Base-by-base conservation (phyloP, 2,888 invertebrate genomes). In the Spilarctia lutea region DNA sequence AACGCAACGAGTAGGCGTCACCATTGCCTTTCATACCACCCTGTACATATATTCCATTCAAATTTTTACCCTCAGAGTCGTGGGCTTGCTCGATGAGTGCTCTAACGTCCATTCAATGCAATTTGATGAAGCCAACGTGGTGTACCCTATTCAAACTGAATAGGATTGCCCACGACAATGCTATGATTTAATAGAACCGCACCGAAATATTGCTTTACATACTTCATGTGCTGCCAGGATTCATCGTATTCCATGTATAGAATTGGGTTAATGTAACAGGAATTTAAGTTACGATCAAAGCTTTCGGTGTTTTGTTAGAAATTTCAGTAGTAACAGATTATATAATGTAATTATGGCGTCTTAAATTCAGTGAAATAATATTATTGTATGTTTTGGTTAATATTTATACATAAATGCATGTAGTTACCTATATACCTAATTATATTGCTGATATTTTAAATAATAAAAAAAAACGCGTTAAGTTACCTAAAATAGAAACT, bases 41-140 rank as follows among this genome's bases (percentile, higher is more conserved):
- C 86, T 85, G 86, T 88, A 91, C 91, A 89, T 90, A 91, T 92
- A 92, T 92, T 91, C 94, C 91, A 96, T 96, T 95, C 94, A 95
- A 94, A 95, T 95, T 96, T 96, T 96, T 95, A 93, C 94, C 94
- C 95, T 91, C 90, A 89, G 86, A 88, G 86, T 89, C 86, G 81
- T 83, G 87, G 87, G 89, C 87, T 91, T 91, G 92, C 89, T 92
- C 92, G 89, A 93, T 89, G 93, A 94, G 95, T 92, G 92, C 93
- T 93, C 94, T 92, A 92, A 91, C 93, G 92, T 90, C 91, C 93
- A 92, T 93, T 95, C 92, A 94, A 87, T 94, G 94, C 94, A 94
- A 95, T 95, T 96, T 94, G 94, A 94, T 94, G 94, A 94, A 94
- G 93, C 94, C 90, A 91, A 87, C 88, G 88, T 90, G 89, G 88